phyloP scores from a whole-genome alignment of 2,888 invertebrate genomes.

The Conomelus anceps region DNA sequence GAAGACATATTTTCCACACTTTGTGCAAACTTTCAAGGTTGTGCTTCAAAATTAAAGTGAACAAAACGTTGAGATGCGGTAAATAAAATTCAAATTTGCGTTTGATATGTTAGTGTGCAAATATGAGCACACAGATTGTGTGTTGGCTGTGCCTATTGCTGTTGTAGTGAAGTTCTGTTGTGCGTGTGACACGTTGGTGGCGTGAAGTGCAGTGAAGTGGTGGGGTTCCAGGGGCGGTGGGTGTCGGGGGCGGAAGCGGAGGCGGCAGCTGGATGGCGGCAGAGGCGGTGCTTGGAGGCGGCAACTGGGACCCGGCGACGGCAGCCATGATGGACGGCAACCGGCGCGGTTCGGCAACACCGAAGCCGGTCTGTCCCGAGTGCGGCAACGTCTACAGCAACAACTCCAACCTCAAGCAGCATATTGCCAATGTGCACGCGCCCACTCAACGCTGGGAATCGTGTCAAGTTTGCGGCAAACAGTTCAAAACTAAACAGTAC shows the following conservation, averaged over 20 bases:
- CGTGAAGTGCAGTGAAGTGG: constrained; percentile 13
- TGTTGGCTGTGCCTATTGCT: not conserved
- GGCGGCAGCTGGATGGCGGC: constrained; percentile 30
- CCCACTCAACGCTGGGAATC: constrained; percentile 53
- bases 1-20: too few relatives aligned
- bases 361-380: constrained; percentile 58
- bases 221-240: constrained; percentile 27
- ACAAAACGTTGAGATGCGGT: too few relatives aligned
- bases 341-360: constrained; percentile 5
- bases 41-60: too few relatives aligned
- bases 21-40: too few relatives aligned
- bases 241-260: constrained; percentile 28
- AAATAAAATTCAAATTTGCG: too few relatives aligned
- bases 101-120: not conserved
- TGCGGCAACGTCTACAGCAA: constrained; percentile 62
- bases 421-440: constrained; percentile 61
- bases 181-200: constrained; percentile 12
- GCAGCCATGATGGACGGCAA: not conserved
- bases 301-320: constrained; percentile 7
- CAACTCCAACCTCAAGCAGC: constrained; percentile 62
- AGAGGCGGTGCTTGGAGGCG: constrained; percentile 1
- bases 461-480: constrained; percentile 58
- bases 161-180: not conserved
- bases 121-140: not conserved
- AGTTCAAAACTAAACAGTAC: constrained; percentile 64